Percentiles rank a stretch among this genome's conserved stretches.
Conservation (phyloP, 2,797 vertebrate species). For the Phataginus tricuspis region DNA sequence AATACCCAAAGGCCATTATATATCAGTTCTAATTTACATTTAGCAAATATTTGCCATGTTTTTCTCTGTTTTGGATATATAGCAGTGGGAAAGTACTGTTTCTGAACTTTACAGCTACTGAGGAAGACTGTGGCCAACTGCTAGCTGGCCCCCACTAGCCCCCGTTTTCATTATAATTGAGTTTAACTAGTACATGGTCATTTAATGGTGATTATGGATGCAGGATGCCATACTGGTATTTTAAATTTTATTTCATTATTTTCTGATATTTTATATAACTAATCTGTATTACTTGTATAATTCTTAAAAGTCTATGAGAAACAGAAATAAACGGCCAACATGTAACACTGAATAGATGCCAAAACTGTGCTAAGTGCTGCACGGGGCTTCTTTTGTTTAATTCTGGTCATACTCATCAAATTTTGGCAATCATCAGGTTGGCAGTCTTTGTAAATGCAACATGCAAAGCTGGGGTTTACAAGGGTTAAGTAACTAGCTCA, state of each 20-base stretch:
- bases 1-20: neutral
- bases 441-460: neutral
- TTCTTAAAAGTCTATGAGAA: neutral
- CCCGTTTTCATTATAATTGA: neutral
- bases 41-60: neutral
- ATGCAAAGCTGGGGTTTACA: neutral
- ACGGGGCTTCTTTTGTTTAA: neutral
- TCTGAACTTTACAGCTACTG: neutral
- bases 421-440: neutral
- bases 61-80: neutral
- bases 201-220: neutral
- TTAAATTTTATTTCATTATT: slow-evolving; percentile 6
- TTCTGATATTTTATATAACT: neutral
- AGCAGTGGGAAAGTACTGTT: neutral
- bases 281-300: neutral
- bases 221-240: neutral
- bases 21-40: neutral
- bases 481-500: neutral
- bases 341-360: neutral
- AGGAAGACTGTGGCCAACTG: neutral
- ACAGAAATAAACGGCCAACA: neutral
- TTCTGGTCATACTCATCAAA: neutral
- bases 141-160: neutral
- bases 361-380: neutral
- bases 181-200: neutral